Evolutionary conservation across 2,113 vertebrate species (phyloP).

Genomic region (Oostethus manadensis): DNA sequence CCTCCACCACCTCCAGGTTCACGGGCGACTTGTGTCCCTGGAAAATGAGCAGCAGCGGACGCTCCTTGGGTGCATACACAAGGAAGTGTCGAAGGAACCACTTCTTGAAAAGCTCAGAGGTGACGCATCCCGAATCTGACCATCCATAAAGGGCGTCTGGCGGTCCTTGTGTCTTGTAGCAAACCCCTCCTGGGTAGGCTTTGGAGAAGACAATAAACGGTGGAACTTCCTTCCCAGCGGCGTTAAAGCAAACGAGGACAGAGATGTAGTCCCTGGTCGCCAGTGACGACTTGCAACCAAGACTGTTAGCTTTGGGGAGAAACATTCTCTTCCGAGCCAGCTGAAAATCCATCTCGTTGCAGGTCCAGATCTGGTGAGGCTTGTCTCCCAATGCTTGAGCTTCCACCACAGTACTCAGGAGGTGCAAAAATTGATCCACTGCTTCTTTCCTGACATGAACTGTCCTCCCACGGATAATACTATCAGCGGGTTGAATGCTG

Average conservation of each 20-base stretch:
- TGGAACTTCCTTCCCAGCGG: conserved; percentile 52
- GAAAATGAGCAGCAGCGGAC: conserved; percentile 56
- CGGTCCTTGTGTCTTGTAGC: conserved; percentile 64
- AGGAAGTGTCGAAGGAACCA: conserved; percentile 67
- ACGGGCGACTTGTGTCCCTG: conserved; percentile 59
- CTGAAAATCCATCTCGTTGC: conserved; percentile 55
- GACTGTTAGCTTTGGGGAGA: conserved; percentile 45
- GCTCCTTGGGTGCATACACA: conserved; percentile 35
- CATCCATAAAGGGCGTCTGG: conserved; percentile 54
- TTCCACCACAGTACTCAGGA: conserved; percentile 45
- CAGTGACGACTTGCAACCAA: conserved; percentile 43
- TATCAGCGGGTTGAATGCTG: conserved; percentile 58
- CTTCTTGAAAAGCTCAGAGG: conserved; percentile 64
- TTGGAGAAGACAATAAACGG: conserved; percentile 64
- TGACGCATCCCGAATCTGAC: conserved; percentile 53
- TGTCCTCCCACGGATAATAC: conserved; percentile 45
- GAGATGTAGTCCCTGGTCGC: conserved; percentile 56
- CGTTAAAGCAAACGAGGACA: conserved; percentile 55
- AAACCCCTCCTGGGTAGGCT: conserved; percentile 58
- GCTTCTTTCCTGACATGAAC: conserved; percentile 57
- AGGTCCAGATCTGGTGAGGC: conserved; percentile 57
- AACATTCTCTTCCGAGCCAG: conserved; percentile 50
- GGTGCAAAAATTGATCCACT: conserved; percentile 55
- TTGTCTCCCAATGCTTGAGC: conserved; percentile 43
- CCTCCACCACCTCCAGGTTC: conserved; percentile 62